A percentile compares a stretch with the other conserved stretches of the same genome.
Conservation (phyloP, 2,113 vertebrate species). For the Pelodiscus sinensis region DNA sequence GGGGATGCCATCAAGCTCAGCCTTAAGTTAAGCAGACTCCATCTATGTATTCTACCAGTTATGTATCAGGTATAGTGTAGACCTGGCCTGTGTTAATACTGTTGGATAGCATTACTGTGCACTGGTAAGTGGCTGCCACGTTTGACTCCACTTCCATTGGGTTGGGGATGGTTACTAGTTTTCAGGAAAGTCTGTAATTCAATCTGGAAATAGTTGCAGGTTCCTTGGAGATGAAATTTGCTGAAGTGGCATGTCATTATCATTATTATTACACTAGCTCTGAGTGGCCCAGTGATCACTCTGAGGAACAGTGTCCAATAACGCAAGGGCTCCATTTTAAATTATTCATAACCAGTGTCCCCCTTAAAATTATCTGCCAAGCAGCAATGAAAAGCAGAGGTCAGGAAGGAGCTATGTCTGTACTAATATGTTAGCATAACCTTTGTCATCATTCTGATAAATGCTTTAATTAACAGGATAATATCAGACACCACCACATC, state of each 20-base stretch:
- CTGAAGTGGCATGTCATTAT: not conserved
- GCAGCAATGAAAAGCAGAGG: not conserved
- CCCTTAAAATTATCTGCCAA: not conserved
- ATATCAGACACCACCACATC: not conserved
- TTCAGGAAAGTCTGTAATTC: not conserved
- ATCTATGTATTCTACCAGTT: too few relatives aligned
- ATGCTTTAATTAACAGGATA: constrained; percentile 47
- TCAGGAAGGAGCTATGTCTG: not conserved
- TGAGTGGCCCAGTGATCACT: not conserved
- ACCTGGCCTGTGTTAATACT: not conserved
- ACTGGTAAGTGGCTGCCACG: not conserved
- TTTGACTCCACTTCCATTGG: not conserved
- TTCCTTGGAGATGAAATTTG: not conserved
- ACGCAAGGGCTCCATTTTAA: not conserved
- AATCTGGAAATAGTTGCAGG: not conserved
- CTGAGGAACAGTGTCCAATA: not conserved
- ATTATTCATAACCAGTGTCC: not conserved
- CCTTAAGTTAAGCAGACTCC: too few relatives aligned
- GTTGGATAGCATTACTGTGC: not conserved
- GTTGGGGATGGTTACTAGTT: not conserved
- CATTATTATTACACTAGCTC: not conserved
- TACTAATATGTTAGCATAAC: not conserved
- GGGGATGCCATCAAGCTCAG: too few relatives aligned
- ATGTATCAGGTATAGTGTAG: too few relatives aligned
- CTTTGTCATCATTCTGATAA: not conserved